These are phyloP conservation scores for Chlorodrepanis virens DNA, from an alignment of 2,113 vertebrate genomes.

Conservation along the genomic window DNA sequence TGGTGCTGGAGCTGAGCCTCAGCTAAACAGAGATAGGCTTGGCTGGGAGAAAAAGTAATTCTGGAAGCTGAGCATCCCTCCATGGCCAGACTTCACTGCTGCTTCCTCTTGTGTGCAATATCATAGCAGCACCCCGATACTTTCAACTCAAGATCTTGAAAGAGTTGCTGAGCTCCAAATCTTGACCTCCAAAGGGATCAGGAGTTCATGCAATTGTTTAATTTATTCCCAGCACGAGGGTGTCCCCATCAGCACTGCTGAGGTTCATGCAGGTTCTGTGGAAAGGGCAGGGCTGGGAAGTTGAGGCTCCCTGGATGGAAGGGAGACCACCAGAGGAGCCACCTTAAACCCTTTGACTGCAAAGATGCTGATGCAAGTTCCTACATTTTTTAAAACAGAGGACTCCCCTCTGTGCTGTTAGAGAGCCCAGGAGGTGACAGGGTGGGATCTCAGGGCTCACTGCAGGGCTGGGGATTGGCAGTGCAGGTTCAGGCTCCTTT, in stretches of 20 bases:
- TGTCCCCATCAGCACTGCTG: accelerated
- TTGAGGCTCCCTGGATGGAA: neutral
- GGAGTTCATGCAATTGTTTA: neutral
- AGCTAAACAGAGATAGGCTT: neutral
- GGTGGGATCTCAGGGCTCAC: neutral
- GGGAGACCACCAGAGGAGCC: neutral
- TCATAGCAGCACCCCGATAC: neutral
- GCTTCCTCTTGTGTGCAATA: neutral
- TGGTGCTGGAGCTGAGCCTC: neutral
- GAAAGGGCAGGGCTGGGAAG: neutral
- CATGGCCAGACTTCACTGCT: neutral
- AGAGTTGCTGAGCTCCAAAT: neutral
- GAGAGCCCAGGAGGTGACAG: neutral
- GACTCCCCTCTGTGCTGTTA: accelerated
- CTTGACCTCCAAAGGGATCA: neutral
- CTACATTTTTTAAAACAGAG: neutral
- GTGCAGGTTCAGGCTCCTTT: neutral
- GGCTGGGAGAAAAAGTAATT: neutral
- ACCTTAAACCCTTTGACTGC: neutral
- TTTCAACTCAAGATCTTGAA: neutral
- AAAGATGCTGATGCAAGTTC: neutral
- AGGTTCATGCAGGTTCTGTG: accelerated
- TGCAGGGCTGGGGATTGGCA: neutral
- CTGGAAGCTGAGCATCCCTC: neutral
- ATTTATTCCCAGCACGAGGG: accelerated